These are phyloP conservation scores for Notarius lentiginosus DNA, from an alignment of 2,113 vertebrate species.

Conservation along the genomic window DNA sequence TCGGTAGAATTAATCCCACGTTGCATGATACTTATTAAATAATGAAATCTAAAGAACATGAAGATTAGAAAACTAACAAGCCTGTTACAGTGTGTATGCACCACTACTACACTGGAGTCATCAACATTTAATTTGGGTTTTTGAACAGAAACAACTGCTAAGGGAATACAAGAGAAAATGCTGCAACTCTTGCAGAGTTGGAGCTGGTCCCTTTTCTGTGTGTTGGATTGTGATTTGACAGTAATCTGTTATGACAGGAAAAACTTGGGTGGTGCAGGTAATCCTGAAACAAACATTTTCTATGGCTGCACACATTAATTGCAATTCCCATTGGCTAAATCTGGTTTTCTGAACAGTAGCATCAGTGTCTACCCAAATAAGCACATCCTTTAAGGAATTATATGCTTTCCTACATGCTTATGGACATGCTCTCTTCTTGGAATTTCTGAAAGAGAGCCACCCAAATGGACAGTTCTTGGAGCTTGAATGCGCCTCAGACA, in stretches of 20 bases:
- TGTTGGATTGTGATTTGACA: background rate
- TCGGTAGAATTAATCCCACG: background rate
- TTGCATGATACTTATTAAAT: background rate
- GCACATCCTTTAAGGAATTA: background rate
- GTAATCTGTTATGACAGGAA: background rate
- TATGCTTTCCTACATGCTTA: background rate
- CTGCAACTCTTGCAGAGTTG: background rate
- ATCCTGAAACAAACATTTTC: background rate
- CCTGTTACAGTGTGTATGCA: background rate
- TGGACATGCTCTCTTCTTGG: background rate
- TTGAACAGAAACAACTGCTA: background rate
- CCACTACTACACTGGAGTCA: background rate
- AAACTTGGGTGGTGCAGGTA: background rate
- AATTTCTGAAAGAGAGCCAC: background rate
- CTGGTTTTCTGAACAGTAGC: background rate
- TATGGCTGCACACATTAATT: background rate
- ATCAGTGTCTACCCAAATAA: background rate
- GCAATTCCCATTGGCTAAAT: background rate
- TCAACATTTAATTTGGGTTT: background rate
- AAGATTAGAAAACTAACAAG: background rate
- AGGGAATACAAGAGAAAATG: background rate
- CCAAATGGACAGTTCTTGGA: background rate
- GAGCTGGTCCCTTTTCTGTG: background rate
- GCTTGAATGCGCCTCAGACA: background rate
- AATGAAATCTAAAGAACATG: background rate